These are phyloP conservation scores for Callospermophilus lateralis DNA, from an alignment of 2,113 vertebrate species.

Conservation along the genomic window DNA sequence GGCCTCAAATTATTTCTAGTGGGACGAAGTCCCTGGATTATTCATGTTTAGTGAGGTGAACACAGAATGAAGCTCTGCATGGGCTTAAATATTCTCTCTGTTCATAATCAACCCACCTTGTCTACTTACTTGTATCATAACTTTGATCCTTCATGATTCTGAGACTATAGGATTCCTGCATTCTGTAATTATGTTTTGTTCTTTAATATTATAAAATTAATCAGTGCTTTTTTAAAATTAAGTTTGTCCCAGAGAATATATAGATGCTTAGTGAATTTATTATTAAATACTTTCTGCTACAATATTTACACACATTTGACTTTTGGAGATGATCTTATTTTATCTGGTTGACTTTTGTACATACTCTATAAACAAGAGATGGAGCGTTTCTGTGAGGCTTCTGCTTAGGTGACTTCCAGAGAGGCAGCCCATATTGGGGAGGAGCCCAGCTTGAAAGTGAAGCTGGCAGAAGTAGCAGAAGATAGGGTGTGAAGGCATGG, in stretches of 20 bases:
- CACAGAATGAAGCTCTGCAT: background rate
- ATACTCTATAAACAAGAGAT: background rate
- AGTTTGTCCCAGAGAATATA: background rate
- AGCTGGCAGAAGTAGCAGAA: background rate
- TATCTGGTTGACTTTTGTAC: background rate
- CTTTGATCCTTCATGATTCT: background rate
- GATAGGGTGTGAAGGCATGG: background rate
- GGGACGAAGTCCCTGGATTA: background rate
- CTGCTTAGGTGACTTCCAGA: background rate
- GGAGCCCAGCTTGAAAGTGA: background rate
- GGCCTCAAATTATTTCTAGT: background rate
- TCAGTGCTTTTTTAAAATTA: background rate
- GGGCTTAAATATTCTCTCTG: background rate
- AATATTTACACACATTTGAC: background rate
- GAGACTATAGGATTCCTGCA: background rate
- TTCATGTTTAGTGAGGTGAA: background rate
- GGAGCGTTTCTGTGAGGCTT: background rate
- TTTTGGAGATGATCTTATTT: background rate
- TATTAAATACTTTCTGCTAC: background rate
- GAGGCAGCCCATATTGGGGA: background rate
- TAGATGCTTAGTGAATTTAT: background rate
- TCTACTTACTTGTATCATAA: background rate
- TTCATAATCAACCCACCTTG: background rate
- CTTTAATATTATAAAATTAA: background rate
- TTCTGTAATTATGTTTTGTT: background rate